Evolutionary conservation across 2,113 vertebrate species (phyloP).

Genomic region (Tragelaphus scriptus): DNA sequence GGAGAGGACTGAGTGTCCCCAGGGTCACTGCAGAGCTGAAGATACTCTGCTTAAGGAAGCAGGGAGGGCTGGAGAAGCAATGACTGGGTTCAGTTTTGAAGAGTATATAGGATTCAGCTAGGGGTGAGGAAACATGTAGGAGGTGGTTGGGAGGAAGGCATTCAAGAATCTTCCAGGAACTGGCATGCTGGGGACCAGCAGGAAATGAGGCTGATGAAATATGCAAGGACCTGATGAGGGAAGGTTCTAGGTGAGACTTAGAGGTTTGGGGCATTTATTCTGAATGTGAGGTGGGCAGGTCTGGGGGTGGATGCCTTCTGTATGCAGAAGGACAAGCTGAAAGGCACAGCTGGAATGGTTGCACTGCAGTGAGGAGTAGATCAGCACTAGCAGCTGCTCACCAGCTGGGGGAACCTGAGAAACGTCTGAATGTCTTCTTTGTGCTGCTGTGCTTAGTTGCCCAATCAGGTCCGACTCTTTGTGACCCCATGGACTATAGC

Average conservation of each 20-base stretch:
- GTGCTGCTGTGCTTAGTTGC: background rate
- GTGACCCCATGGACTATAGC: background rate
- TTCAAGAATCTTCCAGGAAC: background rate
- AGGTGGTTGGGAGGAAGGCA: background rate
- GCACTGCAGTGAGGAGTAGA: fast-evolving
- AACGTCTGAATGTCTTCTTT: background rate
- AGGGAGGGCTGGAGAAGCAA: background rate
- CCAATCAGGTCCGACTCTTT: background rate
- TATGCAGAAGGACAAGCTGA: background rate
- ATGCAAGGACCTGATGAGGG: background rate
- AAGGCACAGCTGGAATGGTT: background rate
- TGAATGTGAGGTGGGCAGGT: background rate
- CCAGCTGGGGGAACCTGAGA: background rate
- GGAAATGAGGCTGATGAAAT: background rate
- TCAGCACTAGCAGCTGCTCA: background rate
- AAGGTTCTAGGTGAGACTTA: background rate
- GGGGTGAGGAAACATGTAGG: background rate
- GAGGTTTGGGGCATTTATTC: background rate
- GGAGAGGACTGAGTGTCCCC: background rate
- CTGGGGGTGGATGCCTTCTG: background rate
- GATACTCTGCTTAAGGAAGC: background rate
- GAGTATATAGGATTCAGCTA: background rate
- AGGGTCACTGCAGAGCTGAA: too few species aligned
- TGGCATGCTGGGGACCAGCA: background rate
- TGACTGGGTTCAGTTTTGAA: background rate